Base-by-base conservation (phyloP, 2,113 vertebrate genomes). In the Gymnogyps californianus region DNA sequence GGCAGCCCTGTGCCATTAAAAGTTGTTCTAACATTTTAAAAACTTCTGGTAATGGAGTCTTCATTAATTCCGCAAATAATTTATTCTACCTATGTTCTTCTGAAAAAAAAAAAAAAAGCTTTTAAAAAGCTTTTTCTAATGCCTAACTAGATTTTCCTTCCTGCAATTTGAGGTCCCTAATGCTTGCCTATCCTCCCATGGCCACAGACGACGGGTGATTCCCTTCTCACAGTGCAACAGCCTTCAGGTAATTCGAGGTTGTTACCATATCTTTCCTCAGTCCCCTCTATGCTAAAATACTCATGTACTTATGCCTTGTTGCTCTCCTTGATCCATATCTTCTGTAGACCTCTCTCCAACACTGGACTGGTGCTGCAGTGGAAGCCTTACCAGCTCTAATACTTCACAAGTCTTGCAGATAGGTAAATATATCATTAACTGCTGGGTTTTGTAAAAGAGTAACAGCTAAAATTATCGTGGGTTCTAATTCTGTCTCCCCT, bases 141-240 rank as follows among this genome's bases (percentile, higher is more conserved):
- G 21, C 54, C 8, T 42, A 51, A 55, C 8, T 40, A 58, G 22
- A 31, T 67, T 89, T 76, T 72, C 11, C 18, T 71, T 59, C 31
- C 15, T 64, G 57, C n/a, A 62, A 1, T 59, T 36, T n/a, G 52
- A 76, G 61, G 55, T 70, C 10, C 34, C 83, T n/a, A 7, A 1
- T 49, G 32, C 42, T 76, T 72, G 31, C 3, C n/a, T 34, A 0
- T 62, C 21, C n/a, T 51, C 34, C 38, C 7, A 0, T n/a, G 62
- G n/a, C 25, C 52, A 28, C 1, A 3, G 66, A 10, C 7, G 42
- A 4, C 1, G 13, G 32, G 9, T 6, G 6, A 44, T 66, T 58
- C 51, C 36, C 26, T 75, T 21, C 36, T 15, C 11, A 21, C 11
- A 19, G 55, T 26, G 40, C 55, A 52, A 22, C 49, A 61, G 75